Evolutionary conservation across 2,888 invertebrate species (phyloP), one percentile per base, ranked within the genome.

Genomic region (Atrina japonica): DNA sequence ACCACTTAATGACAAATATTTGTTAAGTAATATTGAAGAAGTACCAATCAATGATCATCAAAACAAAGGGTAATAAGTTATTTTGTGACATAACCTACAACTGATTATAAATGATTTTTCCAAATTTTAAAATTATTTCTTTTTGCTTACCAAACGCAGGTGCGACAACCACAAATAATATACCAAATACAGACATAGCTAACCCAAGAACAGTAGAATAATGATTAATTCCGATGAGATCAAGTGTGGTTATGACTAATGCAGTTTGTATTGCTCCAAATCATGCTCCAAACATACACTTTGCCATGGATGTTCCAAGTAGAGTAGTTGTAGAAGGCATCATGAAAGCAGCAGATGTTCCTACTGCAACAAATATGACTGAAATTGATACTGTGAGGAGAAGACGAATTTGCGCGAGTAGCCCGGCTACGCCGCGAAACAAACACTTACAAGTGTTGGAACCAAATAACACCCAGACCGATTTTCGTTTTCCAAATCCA

Each of bases 131-230:
- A n/a, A n/a, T n/a, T n/a, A n/a, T n/a, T n/a, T n/a, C n/a, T n/a
- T n/a, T n/a, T n/a, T n/a, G n/a, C 43, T 55, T 64, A 64, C 69
- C 69, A 49, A 56, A 40, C 5, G 60, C 27, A 0, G 70, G 70
- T 14, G 59, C 70, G 16, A 45, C 58, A 25, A 18, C 25, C 14
- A 52, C 43, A 25, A 56, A 63, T 7, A 43, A 21, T 9, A 67
- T 41, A 5, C 71, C 67, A 1, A 23, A 7, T 7, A 50, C 11
- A 5, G 63, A 52, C 25, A 72, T 18, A 3, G 29, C 5, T 2
- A 66, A 45, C 7, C 71, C 71, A 23, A 63, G 41, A 11, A 27
- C 66, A 3, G 58, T 66, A 18, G 71, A 55, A 27, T 72, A 72
- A 25, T 50, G 27, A 25, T 59, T 40, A 5, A 21, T 43, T 35